These are phyloP conservation scores for Cybosia mesomella DNA, from an alignment of 2,888 invertebrate genomes.

Conservation along the genomic window DNA sequence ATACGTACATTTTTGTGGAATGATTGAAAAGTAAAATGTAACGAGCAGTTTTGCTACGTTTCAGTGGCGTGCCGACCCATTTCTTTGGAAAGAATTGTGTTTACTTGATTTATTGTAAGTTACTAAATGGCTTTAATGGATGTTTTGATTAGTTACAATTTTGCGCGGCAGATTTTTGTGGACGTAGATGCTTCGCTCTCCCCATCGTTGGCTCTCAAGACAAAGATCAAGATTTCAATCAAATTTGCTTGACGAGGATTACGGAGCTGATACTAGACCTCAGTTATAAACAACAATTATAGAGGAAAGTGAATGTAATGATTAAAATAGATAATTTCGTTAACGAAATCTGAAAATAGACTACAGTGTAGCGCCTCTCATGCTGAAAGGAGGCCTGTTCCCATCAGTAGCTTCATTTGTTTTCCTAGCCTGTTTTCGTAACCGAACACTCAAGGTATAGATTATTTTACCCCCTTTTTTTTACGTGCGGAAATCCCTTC, in stretches of 20 bases:
- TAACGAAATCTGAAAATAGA: background rate
- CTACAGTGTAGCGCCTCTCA: background rate
- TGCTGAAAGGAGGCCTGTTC: background rate
- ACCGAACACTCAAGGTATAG: background rate
- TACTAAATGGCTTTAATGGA: conserved; percentile 21
- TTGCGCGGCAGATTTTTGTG: background rate
- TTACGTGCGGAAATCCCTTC: no score
- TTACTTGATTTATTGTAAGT: conserved; percentile 21
- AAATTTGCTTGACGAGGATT: background rate
- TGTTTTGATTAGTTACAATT: conserved; percentile 14
- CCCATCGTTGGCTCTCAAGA: background rate
- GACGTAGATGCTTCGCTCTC: background rate
- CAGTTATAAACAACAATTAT: background rate
- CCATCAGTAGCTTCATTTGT: background rate
- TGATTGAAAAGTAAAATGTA: background rate
- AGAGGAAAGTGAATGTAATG: background rate
- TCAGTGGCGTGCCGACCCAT: conserved; percentile 21
- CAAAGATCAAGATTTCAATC: background rate
- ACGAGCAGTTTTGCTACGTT: conserved; percentile 4
- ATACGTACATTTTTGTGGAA: background rate
- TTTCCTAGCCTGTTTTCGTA: background rate
- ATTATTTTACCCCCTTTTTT: background rate
- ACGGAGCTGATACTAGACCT: background rate
- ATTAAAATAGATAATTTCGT: background rate
- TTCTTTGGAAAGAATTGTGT: conserved; percentile 20